Conservation (phyloP, 2,113 vertebrate genomes). For the Anas platyrhynchos region DNA sequence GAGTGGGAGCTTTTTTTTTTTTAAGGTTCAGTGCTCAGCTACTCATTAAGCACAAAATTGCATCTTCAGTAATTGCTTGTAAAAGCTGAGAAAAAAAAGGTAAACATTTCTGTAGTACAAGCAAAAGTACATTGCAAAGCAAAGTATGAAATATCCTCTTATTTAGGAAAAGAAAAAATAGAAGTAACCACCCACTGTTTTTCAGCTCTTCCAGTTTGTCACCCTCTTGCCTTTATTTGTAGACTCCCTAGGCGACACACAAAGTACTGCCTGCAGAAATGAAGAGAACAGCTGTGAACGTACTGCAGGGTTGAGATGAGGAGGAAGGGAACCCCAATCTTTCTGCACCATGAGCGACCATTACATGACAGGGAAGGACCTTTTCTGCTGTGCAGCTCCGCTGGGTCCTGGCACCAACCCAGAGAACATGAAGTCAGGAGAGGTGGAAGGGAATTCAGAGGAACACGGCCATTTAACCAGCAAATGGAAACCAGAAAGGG, state of each 20-base stretch:
- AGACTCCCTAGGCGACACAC: not conserved
- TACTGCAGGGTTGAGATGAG: rapidly evolving
- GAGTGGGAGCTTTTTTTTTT: not conserved
- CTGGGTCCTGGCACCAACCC: rapidly evolving
- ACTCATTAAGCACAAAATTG: conserved; percentile 53
- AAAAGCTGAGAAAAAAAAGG: conserved; percentile 37
- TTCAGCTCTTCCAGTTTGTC: rapidly evolving
- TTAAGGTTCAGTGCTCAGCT: conserved; percentile 10
- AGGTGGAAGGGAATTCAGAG: not conserved
- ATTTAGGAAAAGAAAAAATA: not conserved
- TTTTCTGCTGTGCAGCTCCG: rapidly evolving
- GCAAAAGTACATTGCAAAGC: not conserved
- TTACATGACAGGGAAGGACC: rapidly evolving
- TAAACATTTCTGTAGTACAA: conserved; percentile 12
- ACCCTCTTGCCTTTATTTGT: not conserved
- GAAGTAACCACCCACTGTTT: not conserved
- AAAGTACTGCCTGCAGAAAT: not conserved
- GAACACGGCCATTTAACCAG: rapidly evolving
- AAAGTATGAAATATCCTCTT: not conserved
- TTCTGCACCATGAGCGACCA: rapidly evolving
- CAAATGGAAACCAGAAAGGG: rapidly evolving
- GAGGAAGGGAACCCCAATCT: rapidly evolving
- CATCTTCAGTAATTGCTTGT: conserved; percentile 38
- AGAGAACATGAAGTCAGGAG: not conserved
- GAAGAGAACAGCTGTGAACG: not conserved